These are phyloP conservation scores for Phainopepla nitens DNA, from an alignment of 2,113 vertebrate genomes.

Conservation along the genomic window DNA sequence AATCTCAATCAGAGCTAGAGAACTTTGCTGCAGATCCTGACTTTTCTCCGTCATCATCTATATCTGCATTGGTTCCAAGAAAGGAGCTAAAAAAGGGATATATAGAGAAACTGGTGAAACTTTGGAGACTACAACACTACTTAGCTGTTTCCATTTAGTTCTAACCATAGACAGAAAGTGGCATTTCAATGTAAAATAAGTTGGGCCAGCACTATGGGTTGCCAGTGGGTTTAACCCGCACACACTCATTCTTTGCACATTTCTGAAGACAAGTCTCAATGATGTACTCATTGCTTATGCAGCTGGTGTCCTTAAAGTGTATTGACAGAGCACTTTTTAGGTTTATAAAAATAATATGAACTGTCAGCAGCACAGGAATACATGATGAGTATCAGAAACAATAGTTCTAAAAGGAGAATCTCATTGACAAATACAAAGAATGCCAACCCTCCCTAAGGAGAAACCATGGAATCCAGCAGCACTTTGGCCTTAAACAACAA, in stretches of 20 bases:
- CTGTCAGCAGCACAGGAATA: background rate
- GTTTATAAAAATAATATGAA: background rate
- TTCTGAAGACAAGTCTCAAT: background rate
- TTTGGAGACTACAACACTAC: background rate
- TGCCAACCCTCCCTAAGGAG: background rate
- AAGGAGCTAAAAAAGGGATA: background rate
- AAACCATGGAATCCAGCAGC: background rate
- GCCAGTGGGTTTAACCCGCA: background rate
- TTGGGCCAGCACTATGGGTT: background rate
- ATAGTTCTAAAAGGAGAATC: background rate
- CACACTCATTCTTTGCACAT: background rate
- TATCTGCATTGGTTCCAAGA: background rate
- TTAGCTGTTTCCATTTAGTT: background rate
- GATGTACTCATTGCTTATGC: background rate
- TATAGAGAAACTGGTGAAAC: background rate
- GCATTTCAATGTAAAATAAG: background rate
- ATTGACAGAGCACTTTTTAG: background rate
- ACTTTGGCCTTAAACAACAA: background rate
- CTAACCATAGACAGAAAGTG: background rate
- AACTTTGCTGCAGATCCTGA: background rate
- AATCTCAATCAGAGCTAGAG: background rate
- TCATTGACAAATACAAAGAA: background rate
- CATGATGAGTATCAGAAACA: background rate
- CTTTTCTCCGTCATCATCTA: background rate
- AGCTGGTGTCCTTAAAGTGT: background rate